Conservation (phyloP, 2,113 vertebrate genomes). For the Poeciliopsis occidentalis region DNA sequence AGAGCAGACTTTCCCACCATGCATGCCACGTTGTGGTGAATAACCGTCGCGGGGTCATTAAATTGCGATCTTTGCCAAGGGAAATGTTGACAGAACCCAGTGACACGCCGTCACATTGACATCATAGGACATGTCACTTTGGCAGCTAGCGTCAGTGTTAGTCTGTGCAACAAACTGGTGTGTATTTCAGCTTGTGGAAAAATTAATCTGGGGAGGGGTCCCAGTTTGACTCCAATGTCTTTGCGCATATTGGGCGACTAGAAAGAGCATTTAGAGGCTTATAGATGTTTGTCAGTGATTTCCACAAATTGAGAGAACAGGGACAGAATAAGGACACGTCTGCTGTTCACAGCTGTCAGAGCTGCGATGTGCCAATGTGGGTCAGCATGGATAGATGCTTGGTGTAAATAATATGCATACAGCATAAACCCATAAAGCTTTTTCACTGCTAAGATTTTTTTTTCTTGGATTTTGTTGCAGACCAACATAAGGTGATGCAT, state of each 20-base stretch:
- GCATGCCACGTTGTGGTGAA: conserved; percentile 57
- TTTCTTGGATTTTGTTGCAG: neutral
- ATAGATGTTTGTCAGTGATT: neutral
- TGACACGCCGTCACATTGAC: conserved; percentile 57
- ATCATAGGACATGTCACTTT: conserved; percentile 67
- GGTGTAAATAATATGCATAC: too few species aligned
- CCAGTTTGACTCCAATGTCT: neutral
- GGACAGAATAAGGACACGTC: neutral
- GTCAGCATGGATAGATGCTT: neutral
- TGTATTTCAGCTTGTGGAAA: conserved; percentile 14
- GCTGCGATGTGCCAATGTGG: neutral
- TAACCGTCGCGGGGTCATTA: conserved; percentile 44
- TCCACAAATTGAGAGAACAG: conserved; percentile 6
- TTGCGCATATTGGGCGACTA: too few species aligned
- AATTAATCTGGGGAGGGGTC: neutral
- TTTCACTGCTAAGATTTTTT: neutral
- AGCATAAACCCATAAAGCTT: neutral
- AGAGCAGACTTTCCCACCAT: conserved; percentile 61
- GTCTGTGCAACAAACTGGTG: conserved; percentile 18
- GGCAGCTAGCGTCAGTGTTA: conserved; percentile 22
- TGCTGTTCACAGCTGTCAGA: neutral
- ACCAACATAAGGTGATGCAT: neutral
- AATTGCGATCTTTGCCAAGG: conserved; percentile 56
- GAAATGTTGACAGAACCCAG: conserved; percentile 73
- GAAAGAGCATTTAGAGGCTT: neutral